Evolutionary conservation across 2,113 vertebrate genomes (phyloP).

Genomic region (Etheostoma cragini): DNA sequence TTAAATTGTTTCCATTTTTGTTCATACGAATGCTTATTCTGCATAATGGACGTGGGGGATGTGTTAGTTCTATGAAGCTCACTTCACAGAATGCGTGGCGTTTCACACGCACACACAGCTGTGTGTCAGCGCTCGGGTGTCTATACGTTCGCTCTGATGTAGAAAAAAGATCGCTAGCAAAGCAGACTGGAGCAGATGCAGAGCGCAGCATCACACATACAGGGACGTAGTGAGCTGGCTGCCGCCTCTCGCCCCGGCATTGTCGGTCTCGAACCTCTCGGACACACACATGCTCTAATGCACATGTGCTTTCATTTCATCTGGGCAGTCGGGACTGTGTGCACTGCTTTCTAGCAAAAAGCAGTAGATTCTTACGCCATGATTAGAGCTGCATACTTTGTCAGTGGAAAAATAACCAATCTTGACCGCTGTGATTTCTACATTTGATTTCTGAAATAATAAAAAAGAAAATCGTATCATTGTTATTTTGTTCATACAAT

Average conservation of each 20-base stretch:
- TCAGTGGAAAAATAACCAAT: neutral
- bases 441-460: neutral
- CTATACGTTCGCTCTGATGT: neutral
- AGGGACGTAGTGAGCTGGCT: slow-evolving; percentile 19
- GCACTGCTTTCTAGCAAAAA: slow-evolving; percentile 33
- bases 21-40: slow-evolving; percentile 3
- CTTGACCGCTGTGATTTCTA: neutral
- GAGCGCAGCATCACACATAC: slow-evolving; percentile 17
- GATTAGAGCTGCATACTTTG: neutral
- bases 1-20: slow-evolving; percentile 21
- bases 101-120: neutral
- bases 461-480: neutral
- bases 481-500: neutral
- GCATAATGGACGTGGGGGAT: neutral
- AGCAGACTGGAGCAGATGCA: slow-evolving; percentile 52
- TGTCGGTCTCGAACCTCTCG: slow-evolving; percentile 37
- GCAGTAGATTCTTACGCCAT: neutral
- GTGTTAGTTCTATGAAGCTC: slow-evolving; percentile 18
- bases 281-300: slow-evolving; percentile 6
- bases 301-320: slow-evolving; percentile 1
- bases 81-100: neutral
- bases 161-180: slow-evolving; percentile 23
- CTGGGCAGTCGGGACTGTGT: neutral
- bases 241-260: slow-evolving; percentile 1
- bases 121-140: neutral